Evolutionary conservation across 1,140 invertebrate species (phyloP), one percentile per base, ranked within the genome.

Genomic region (Berghia stephanieae): DNA sequence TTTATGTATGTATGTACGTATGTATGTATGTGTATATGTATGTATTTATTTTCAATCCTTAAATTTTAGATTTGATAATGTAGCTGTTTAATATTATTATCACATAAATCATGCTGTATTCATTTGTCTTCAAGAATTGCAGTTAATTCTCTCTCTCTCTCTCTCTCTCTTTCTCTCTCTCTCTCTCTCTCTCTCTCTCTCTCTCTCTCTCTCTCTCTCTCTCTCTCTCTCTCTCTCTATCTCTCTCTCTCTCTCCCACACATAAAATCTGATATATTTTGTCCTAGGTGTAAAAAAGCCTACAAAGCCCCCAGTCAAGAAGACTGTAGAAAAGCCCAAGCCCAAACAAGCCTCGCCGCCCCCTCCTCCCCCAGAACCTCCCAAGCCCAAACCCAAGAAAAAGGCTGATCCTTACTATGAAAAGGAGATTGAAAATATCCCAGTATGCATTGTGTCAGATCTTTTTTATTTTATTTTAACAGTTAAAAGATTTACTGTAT

Each of bases 401-500:
- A 84, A 86, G 68, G 80, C 82, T 31, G 86, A 90, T 70, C 84
- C 89, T n/a, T 90, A 84, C 69, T 89, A 86, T 83, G 86, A 84
- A 69, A 89, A 86, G 80, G 89, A 90, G 81, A 87, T 82, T 8
- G 86, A 87, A 77, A 76, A 87, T 73, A 72, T 87, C 21, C 72
- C 72, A 60, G 72, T 75, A 42, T 13, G 72, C 34, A 40, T 40
- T 40, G n/a, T 10, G n/a, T 49, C 10, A 13, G 10, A 49, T 49
- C 46, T 49, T n/a, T 13, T 49, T 49, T 10, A n/a, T 10, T 49
- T 49, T 49, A 13, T 49, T 49, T n/a, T n/a, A n/a, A n/a, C n/a
- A 49, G n/a, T 13, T 13, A 49, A 49, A 49, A n/a, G n/a, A 49
- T 49, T n/a, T 49, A 49, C 10, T 49, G 46, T 13, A 49, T n/a